Conservation (phyloP, 2,888 invertebrate species). For the Tipula vernalis region DNA sequence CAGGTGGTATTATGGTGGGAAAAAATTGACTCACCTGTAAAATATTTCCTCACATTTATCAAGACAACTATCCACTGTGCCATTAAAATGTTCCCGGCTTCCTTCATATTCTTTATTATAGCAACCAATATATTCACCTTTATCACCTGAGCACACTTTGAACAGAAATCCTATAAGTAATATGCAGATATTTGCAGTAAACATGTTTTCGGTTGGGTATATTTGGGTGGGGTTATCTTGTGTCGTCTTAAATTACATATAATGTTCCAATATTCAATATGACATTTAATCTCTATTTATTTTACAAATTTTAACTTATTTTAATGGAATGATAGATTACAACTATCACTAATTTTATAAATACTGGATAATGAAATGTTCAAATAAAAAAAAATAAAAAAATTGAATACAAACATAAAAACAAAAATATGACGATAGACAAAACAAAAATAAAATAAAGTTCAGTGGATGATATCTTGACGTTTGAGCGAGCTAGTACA, state of each 20-base stretch:
- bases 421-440: neutral
- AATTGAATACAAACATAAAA: neutral
- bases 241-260: neutral
- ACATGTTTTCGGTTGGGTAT: neutral
- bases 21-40: slow-evolving; percentile 4
- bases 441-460: neutral
- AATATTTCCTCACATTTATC: slow-evolving; percentile 5
- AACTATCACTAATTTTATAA: neutral
- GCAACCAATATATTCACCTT: slow-evolving; percentile 5
- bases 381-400: neutral
- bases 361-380: neutral
- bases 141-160: neutral
- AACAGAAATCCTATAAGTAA: neutral
- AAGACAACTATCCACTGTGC: neutral
- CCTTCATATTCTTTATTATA: neutral
- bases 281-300: neutral
- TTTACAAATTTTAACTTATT: neutral
- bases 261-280: neutral
- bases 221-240: neutral
- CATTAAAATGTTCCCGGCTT: neutral
- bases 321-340: neutral
- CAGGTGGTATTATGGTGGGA: neutral
- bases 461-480: neutral
- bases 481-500: neutral
- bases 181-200: neutral